A percentile compares a stretch with the other conserved stretches of the same genome.
Evolutionary conservation across 2,797 vertebrate genomes (phyloP).

Genomic region (Galagoides demidoff): DNA sequence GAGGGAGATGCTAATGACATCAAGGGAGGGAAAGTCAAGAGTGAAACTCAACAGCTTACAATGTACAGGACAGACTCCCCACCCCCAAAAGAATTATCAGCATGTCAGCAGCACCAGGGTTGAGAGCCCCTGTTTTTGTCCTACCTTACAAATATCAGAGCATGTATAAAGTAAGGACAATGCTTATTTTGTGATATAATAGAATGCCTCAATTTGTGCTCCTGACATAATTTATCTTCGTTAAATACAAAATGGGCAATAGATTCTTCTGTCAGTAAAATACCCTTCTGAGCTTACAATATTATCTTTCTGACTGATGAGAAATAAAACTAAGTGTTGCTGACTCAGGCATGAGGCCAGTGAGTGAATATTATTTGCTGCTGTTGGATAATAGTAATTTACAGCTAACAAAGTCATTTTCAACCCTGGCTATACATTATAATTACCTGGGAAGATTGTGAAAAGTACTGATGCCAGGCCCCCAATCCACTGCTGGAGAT

Average conservation of each 20-base stretch:
- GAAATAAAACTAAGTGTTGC: background rate
- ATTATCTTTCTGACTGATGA: background rate
- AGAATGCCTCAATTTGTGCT: background rate
- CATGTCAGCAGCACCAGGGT: background rate
- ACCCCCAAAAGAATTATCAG: background rate
- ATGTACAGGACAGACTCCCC: background rate
- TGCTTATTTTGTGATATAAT: background rate
- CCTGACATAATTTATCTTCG: background rate
- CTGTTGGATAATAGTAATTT: background rate
- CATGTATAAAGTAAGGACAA: background rate
- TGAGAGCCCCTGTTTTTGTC: background rate
- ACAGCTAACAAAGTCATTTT: background rate
- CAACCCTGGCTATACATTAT: background rate
- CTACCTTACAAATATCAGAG: background rate
- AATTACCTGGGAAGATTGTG: conserved; percentile 30
- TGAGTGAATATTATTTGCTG: background rate
- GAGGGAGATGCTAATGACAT: background rate
- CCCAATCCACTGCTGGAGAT: background rate
- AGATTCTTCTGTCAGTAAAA: background rate
- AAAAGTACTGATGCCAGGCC: background rate
- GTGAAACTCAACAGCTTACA: background rate
- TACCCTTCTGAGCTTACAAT: conserved; percentile 24
- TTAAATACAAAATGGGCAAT: background rate
- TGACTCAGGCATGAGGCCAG: background rate
- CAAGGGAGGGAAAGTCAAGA: background rate